Evolutionary conservation across 2,797 vertebrate species (phyloP), one percentile per base, ranked within the genome.

Genomic region (Anguilla anguilla): DNA sequence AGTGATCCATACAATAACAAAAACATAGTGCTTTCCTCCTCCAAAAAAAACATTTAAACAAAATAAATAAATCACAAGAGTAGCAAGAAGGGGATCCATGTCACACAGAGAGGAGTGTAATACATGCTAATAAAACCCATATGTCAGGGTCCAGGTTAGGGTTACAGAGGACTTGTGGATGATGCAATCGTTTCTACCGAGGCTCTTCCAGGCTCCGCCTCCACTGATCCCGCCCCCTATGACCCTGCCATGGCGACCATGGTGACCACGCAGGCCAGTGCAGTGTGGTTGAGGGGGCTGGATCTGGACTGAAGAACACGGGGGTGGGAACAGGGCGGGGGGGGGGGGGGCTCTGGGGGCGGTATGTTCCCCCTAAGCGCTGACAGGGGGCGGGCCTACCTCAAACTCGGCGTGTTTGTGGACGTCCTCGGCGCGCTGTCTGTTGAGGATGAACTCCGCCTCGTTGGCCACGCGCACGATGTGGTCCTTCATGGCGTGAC

Each of bases 401-500:
- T 99, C 98, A 90, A 99, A 99, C 90, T 99, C 98, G 0, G 98
- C 97, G 0, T 99, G 98, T 87, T 99, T 99, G 95, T 99, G 98
- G 53, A 99, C 98, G 67, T 99, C 98, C 92, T 99, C 98, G 0
- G 98, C 98, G 90, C 98, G 95, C 95, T 99, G 98, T 91, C 98
- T 94, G 93, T 99, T 99, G 91, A 99, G 96, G 95, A 99, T 99
- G 93, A 99, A 99, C 93, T 99, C 98, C 0, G 98, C 98, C 92
- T 99, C 98, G 81, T 99, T 99, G 89, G 98, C 98, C 0, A 99
- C 98, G 13, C 98, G 97, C 1, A 99, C 98, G 84, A 99, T 99
- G 90, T 99, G 98, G 93, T 99, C 98, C 94, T 99, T 99, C 98
- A 99, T 99, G 86, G 98, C 98, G 83, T 99, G 98, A 92, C 98